phyloP scores from a whole-genome alignment of 1,140 invertebrate genomes.

The Triops cancriformis region DNA sequence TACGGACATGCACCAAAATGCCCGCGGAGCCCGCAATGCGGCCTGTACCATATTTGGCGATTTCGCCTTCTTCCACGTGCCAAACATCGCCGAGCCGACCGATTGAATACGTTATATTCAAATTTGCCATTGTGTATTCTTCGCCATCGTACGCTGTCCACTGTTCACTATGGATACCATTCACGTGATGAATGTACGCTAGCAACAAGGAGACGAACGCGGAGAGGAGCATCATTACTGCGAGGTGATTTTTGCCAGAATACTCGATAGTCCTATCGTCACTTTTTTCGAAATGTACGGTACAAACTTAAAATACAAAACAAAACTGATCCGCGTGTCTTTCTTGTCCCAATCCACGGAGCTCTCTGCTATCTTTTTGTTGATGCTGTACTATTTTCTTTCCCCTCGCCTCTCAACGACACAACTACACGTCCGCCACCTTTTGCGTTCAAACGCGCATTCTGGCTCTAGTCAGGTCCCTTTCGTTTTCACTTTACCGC shows the following conservation, averaged over 20 bases:
- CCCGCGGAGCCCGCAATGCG: constrained; percentile 51
- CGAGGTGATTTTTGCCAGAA: not conserved
- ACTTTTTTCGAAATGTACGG: no score
- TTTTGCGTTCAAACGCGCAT: not conserved
- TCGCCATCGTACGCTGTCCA: constrained; percentile 28
- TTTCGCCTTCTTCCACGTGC: constrained; percentile 31
- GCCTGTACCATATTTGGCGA: constrained; percentile 59
- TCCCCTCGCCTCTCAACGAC: not conserved
- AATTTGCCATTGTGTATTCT: constrained; percentile 31
- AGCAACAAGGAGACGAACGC: not conserved
- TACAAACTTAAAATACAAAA: no score
- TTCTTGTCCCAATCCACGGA: no score
- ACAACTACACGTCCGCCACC: not conserved
- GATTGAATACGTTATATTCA: constrained; percentile 33
- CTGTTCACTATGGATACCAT: constrained; percentile 10
- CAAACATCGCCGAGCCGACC: constrained; percentile 28
- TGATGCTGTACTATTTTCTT: not conserved
- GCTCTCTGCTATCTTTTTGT: no score
- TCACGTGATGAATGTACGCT: not conserved
- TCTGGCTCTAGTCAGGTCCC: not conserved
- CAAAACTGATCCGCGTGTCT: no score
- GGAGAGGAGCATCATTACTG: not conserved
- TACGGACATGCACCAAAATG: constrained; percentile 50
- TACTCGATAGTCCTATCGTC: not conserved
- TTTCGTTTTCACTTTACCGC: not conserved